A percentile compares a stretch with the other conserved stretches of the same genome.
These are phyloP conservation scores for Spilogale gracilis DNA, from an alignment of 2,113 vertebrate species.

Conservation along the genomic window DNA sequence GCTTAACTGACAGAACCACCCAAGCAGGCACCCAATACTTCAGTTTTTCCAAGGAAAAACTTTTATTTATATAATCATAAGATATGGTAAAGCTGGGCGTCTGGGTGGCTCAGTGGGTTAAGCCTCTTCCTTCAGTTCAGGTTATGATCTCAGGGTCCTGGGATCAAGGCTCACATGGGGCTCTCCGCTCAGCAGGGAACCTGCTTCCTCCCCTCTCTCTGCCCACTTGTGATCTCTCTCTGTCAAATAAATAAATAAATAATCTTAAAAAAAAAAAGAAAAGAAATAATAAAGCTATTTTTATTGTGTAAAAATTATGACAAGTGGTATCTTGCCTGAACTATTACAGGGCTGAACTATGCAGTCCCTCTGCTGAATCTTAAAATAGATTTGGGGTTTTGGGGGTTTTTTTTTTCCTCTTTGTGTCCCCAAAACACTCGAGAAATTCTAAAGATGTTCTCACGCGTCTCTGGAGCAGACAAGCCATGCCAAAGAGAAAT, in stretches of 20 bases:
- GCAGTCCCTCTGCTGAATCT: constrained; percentile 49
- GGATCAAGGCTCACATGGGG: too few relatives aligned
- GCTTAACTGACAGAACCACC: background rate
- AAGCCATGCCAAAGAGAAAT: background rate
- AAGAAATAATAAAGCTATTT: constrained; percentile 54
- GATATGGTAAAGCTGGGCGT: background rate
- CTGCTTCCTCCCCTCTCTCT: too few relatives aligned
- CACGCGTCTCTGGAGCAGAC: background rate
- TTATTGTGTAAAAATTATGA: constrained; percentile 21
- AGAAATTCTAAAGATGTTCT: constrained; percentile 63
- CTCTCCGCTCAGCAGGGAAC: too few relatives aligned
- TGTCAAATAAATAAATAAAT: too few relatives aligned
- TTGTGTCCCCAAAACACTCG: constrained; percentile 52
- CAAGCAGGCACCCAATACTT: background rate
- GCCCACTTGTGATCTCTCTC: too few relatives aligned
- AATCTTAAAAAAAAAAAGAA: too few relatives aligned
- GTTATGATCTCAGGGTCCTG: too few relatives aligned
- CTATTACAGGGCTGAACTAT: background rate
- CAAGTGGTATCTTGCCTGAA: constrained; percentile 49
- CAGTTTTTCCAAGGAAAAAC: background rate
- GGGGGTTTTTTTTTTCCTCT: background rate
- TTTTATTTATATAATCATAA: constrained; percentile 29
- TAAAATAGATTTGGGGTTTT: background rate
- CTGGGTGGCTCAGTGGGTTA: too few relatives aligned
- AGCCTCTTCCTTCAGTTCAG: too few relatives aligned